Conservation (phyloP, 2,113 vertebrate species). For the Clarias magur region DNA sequence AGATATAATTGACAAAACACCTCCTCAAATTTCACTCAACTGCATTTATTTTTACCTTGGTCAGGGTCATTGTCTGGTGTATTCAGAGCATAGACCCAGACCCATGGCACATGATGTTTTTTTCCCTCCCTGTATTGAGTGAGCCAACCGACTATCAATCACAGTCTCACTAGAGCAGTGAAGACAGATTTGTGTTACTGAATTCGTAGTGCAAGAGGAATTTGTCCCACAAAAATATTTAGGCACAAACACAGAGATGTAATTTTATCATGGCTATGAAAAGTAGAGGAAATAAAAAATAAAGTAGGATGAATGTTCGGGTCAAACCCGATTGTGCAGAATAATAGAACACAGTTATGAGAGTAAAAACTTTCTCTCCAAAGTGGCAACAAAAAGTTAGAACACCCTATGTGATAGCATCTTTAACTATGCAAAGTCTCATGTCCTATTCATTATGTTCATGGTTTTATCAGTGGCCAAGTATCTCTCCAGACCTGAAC, state of each 20-base stretch:
- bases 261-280: not conserved
- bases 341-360: too few species aligned
- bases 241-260: not conserved
- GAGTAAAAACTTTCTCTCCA: too few species aligned
- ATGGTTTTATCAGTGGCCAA: too few species aligned
- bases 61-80: not conserved
- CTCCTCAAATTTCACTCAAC: not conserved
- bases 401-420: too few species aligned
- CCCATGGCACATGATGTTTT: not conserved
- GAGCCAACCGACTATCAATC: slow-evolving; percentile 36
- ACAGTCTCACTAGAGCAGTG: not conserved
- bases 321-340: too few species aligned
- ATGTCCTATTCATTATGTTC: too few species aligned
- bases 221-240: not conserved
- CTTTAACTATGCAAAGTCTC: too few species aligned
- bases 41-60: not conserved
- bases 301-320: not conserved
- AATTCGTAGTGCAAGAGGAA: not conserved
- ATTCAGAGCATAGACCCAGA: not conserved
- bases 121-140: slow-evolving; percentile 55
- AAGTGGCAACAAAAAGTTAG: too few species aligned
- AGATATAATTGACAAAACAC: not conserved
- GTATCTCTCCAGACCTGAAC: too few species aligned
- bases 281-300: not conserved
- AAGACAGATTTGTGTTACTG: not conserved